A percentile compares a stretch with the other conserved stretches of the same genome.
Conservation (phyloP, 2,797 vertebrate species). For the Caiman crocodilus region DNA sequence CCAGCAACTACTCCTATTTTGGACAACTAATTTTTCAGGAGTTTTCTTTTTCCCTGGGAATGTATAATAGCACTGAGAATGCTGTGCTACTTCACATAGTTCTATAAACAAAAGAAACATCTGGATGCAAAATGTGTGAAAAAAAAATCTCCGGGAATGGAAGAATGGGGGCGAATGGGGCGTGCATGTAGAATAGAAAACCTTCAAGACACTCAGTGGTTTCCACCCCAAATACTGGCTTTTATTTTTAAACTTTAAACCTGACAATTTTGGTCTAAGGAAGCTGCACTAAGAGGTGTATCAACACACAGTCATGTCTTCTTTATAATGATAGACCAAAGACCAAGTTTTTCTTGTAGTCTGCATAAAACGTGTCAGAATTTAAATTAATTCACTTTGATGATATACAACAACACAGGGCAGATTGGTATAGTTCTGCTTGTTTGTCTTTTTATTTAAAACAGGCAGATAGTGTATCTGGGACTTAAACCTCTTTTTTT, state of each 20-base stretch:
- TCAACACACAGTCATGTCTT: neutral
- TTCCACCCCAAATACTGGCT: neutral
- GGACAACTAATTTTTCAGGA: slow-evolving; percentile 47
- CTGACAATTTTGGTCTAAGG: neutral
- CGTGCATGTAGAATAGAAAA: neutral
- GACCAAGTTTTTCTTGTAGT: neutral
- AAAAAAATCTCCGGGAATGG: slow-evolving; percentile 23
- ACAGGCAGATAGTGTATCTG: neutral
- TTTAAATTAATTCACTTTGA: neutral
- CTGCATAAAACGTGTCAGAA: slow-evolving; percentile 22
- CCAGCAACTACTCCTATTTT: slow-evolving; percentile 1
- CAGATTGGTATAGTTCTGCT: neutral
- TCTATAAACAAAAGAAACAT: slow-evolving; percentile 33
- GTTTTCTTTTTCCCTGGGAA: slow-evolving; percentile 59
- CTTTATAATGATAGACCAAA: neutral
- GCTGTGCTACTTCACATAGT: slow-evolving; percentile 7
- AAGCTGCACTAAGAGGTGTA: neutral
- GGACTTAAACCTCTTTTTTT: neutral
- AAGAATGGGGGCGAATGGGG: neutral
- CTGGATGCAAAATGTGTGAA: slow-evolving; percentile 65
- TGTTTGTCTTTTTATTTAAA: neutral
- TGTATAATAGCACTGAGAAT: slow-evolving; percentile 10
- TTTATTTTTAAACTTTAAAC: slow-evolving; percentile 17
- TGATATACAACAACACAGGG: neutral
- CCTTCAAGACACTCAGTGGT: neutral